These are phyloP conservation scores for Lota lota DNA, from an alignment of 2,113 vertebrate species.

Conservation along the genomic window DNA sequence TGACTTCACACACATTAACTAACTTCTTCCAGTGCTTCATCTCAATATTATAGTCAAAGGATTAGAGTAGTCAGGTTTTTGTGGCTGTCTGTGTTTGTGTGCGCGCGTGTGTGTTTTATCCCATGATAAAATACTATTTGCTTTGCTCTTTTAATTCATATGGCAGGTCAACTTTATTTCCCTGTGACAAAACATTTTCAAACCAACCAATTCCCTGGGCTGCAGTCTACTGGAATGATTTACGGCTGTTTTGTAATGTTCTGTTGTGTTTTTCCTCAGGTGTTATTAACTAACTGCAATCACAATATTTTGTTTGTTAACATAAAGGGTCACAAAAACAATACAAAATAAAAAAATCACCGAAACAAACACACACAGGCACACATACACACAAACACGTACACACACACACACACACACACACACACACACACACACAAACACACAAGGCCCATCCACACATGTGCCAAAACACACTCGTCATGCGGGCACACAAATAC, in stretches of 20 bases:
- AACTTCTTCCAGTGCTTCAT: no score
- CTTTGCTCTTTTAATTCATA: neutral
- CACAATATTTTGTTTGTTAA: neutral
- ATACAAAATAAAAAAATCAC: neutral
- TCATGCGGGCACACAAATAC: conserved; percentile 15
- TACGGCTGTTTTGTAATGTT: neutral
- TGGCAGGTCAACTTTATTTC: neutral
- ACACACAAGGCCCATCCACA: neutral
- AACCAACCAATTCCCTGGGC: neutral
- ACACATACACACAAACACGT: no score
- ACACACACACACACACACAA: neutral
- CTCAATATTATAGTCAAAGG: no score
- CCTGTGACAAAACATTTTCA: neutral
- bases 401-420: no score
- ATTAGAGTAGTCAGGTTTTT: no score
- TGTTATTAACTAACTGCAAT: neutral
- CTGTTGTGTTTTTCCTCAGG: neutral
- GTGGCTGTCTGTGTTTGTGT: neutral
- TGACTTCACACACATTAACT: no score
- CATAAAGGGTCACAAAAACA: neutral
- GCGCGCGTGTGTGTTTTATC: neutral
- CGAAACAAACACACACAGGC: neutral
- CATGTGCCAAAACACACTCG: conserved; percentile 6
- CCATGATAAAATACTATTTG: neutral
- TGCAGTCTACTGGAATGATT: neutral